Evolutionary conservation across 2,888 invertebrate genomes (phyloP).

Genomic region (Drosophila koepferae): DNA sequence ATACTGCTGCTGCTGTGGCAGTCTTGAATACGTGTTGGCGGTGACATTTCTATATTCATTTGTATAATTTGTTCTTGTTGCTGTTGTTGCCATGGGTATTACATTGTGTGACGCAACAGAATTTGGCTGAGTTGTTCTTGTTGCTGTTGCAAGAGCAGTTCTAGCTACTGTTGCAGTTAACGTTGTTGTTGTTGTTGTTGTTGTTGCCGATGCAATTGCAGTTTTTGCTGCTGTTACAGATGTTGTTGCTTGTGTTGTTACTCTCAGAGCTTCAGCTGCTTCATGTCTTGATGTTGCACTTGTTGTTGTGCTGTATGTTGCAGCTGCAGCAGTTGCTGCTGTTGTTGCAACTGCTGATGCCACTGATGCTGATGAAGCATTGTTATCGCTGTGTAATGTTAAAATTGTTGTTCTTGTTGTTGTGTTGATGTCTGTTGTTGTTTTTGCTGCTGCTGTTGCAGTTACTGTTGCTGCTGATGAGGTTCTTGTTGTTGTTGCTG

Average conservation of each 20-base stretch:
- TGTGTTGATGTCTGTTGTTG: conserved; percentile 4
- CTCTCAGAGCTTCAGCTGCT: conserved; percentile 1
- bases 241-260: conserved; percentile 16
- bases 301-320: not conserved
- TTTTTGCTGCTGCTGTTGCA: not conserved
- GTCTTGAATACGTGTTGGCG: not conserved
- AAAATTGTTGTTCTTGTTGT: conserved; percentile 7
- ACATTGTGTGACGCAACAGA: not conserved
- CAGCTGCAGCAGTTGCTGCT: conserved; percentile 7
- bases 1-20: conserved; percentile 1
- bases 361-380: conserved; percentile 25
- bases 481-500: conserved; percentile 7
- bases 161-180: not conserved
- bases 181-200: conserved; percentile 2
- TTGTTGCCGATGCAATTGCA: not conserved
- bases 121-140: not conserved
- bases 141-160: not conserved
- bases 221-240: not conserved
- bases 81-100: conserved; percentile 16
- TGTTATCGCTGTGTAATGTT: conserved; percentile 1
- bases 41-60: conserved; percentile 9
- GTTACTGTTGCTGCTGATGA: conserved; percentile 15
- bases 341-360: conserved; percentile 18
- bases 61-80: not conserved
- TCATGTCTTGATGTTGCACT: not conserved